A percentile compares a stretch with the other conserved stretches of the same genome.
Conservation (phyloP, 1,140 invertebrate genomes). For the Asobara japonica region DNA sequence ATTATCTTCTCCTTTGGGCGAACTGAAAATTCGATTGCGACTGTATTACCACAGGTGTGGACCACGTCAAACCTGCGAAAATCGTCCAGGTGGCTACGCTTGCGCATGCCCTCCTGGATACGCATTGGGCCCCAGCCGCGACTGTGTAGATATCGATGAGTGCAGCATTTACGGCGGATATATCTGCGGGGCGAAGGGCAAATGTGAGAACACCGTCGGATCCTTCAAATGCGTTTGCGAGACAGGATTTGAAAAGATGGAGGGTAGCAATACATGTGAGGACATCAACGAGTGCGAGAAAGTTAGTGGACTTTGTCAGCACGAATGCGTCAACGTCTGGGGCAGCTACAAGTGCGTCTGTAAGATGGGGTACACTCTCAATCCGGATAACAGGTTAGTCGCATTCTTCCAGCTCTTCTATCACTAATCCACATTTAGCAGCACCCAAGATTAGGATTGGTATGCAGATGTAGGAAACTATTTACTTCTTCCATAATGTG, state of each 20-base stretch:
- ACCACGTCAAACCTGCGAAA: constrained; percentile 77
- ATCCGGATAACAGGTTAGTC: no score
- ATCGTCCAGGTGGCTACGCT: constrained; percentile 77
- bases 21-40: no score
- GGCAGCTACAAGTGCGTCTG: constrained; percentile 84
- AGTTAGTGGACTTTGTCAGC: constrained; percentile 77
- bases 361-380: constrained; percentile 76
- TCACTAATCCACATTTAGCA: no score
- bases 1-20: no score
- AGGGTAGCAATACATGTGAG: constrained; percentile 67
- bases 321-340: constrained; percentile 86
- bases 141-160: constrained; percentile 75
- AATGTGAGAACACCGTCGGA: constrained; percentile 71
- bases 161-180: constrained; percentile 64
- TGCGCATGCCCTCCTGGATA: constrained; percentile 77
- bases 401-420: no score
- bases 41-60: no score
- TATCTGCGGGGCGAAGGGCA: constrained; percentile 54
- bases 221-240: constrained; percentile 72
- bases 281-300: constrained; percentile 76
- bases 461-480: no score
- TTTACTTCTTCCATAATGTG: no score
- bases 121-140: constrained; percentile 42
- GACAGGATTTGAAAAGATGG: constrained; percentile 75
- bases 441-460: no score